Base-by-base conservation (phyloP, 2,797 vertebrate genomes). In the Hirundo rustica region DNA sequence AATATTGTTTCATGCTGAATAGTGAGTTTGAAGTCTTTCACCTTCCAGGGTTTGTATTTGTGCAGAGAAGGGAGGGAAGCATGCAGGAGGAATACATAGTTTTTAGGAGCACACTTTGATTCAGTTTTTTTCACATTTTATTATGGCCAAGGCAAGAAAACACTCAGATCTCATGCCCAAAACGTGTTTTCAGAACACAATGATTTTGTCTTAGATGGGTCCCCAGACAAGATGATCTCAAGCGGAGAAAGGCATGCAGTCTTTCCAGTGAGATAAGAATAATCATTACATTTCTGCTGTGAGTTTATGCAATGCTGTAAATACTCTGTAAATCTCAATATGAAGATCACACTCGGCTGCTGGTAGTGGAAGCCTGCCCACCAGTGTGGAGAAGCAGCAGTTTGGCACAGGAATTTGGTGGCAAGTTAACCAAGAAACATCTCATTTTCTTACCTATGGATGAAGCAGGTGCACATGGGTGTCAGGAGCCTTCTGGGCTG, bases 1-100 rank as follows among this genome's bases (percentile, higher is more conserved):
- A 96, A 86, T 82, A 81, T 66, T 11, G 27, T 74, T 96, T 87
- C 66, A 79, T 84, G 75, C 53, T 27, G 62, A 36, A 88, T 94
- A 91, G 93, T 75, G 66, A 77, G 20, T 94, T 95, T 93, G 75
- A 95, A 95, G 96, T 96, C 65, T 91, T 58, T 82, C 66, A 76
- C 47, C 66, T 92, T 78, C 78, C 51, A 76, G 53, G 44, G 21
- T 45, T 91, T 86, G 34, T 60, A 57, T 82, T 78, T 89, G 27
- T 81, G 61, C 67, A 45, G 34, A 38, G 45, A 88, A 85, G 48
- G 81, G 67, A 54, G n/a, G 94, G 47, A 65, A 64, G 44, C 67
- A 16, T 91, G 40, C 26, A 45, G 47, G 27, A 88, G 34, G 85
- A 76, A 22, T 34, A 42, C 60, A 51, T 51, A 48, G 36, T 91